Evolutionary conservation across 1,140 invertebrate species (phyloP), one percentile per base, ranked within the genome.

Genomic region (Bathynomus jamesi): DNA sequence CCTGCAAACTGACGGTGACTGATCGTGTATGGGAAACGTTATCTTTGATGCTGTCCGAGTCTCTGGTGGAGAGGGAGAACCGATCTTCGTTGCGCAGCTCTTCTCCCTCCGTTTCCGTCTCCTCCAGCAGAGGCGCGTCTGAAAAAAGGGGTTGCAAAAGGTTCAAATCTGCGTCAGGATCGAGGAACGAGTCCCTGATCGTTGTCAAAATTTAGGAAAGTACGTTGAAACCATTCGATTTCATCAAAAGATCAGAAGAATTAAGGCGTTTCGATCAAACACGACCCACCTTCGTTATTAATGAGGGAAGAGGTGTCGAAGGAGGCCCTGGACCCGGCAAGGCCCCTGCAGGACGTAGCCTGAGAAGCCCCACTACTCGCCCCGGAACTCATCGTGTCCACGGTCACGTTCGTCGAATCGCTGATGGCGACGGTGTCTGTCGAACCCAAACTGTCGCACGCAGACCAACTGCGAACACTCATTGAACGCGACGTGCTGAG

Each of bases 281-380:
- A 53, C 40, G 11, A 53, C 5, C 63, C 80, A 85, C 84, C 84
- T 80, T 85, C 84, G 67, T 81, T 85, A 74, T 84, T 85, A 61
- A 82, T 79, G 25, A 83, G 80, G 1, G 84, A 85, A 66, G 81
- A 81, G 10, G 83, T 83, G 76, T 85, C 84, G 74, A 85, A 85
- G 17, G 84, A 85, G 8, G 84, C 83, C 28, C 84, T 78, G 76
- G 82, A 83, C 32, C 84, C 84, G 77, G 82, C 83, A 62, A 84
- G 81, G 10, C 80, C 83, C 64, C 83, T 61, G 72, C 83, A 84
- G 0, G 83, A 85, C n/a, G 83, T 79, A 46, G 80, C 81, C 73
- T 84, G 83, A 1, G 83, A 83, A 61, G 82, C 69, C 28, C 68
- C 72, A 25, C 67, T 75, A n/a, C 73, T 75, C 17, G 76, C 83